A percentile compares a stretch with the other conserved stretches of the same genome.
phyloP scores from a whole-genome alignment of 2,888 invertebrate genomes.

The Cheilosia pagana region DNA sequence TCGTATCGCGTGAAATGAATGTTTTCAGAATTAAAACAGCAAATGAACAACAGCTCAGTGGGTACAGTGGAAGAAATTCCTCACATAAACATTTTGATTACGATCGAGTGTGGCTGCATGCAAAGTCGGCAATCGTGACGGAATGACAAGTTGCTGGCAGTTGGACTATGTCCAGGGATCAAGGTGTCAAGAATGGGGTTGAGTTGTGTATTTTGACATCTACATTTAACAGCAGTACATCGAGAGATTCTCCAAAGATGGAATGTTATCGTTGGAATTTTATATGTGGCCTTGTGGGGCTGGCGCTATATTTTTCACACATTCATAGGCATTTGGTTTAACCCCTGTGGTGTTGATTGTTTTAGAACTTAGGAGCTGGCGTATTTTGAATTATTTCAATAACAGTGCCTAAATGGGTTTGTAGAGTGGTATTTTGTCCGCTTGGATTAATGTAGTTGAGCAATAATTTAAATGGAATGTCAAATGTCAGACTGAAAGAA shows the following conservation, averaged over 20 bases:
- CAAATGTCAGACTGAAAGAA: too few species aligned
- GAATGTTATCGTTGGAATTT: slow-evolving; percentile 5
- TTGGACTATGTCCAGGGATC: neutral
- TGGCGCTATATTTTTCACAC: too few species aligned
- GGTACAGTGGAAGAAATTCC: slow-evolving; percentile 28
- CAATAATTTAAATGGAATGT: too few species aligned
- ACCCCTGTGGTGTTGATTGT: too few species aligned
- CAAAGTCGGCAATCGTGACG: slow-evolving; percentile 14
- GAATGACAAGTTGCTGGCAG: slow-evolving; percentile 23
- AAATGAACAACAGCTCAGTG: slow-evolving; percentile 41
- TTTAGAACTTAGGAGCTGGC: too few species aligned
- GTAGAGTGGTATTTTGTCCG: too few species aligned
- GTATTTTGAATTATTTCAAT: too few species aligned
- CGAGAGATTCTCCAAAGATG: neutral
- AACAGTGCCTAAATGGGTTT: too few species aligned
- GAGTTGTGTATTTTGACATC: neutral
- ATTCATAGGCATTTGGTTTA: too few species aligned
- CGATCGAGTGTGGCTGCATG: slow-evolving; percentile 34
- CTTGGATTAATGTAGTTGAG: too few species aligned
- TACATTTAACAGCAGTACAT: slow-evolving; percentile 9
- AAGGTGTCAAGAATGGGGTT: neutral
- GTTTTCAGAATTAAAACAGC: slow-evolving; percentile 41
- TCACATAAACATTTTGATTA: slow-evolving; percentile 25
- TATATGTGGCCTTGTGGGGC: too few species aligned
- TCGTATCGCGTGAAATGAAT: slow-evolving; percentile 51